Evolutionary conservation across 1,140 invertebrate genomes (phyloP).

Genomic region (Formica exsecta): DNA sequence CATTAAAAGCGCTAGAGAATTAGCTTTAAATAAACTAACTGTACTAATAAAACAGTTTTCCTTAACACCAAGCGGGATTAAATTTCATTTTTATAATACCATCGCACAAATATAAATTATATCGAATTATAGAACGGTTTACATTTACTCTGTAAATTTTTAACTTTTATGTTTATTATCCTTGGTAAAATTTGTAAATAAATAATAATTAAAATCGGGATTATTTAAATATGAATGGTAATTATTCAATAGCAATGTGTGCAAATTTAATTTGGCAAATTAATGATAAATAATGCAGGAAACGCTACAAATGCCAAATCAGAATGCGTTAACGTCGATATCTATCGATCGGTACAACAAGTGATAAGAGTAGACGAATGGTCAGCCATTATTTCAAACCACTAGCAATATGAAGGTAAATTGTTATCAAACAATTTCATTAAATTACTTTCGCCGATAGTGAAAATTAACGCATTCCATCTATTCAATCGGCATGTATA

Average conservation of each 20-base stretch:
- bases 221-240: constrained; percentile 58
- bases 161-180: constrained; percentile 19
- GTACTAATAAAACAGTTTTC: constrained; percentile 12
- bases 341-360: constrained; percentile 28
- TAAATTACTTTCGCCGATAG: constrained; percentile 26
- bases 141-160: constrained; percentile 45
- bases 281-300: constrained; percentile 46
- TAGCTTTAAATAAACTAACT: constrained; percentile 18
- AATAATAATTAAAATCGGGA: constrained; percentile 52
- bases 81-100: constrained; percentile 29
- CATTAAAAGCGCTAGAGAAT: not conserved
- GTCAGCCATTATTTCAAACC: constrained; percentile 46
- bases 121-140: constrained; percentile 45
- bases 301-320: constrained; percentile 40
- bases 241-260: constrained; percentile 19
- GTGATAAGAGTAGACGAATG: constrained; percentile 47
- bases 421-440: constrained; percentile 3
- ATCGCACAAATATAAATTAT: constrained; percentile 21
- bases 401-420: constrained; percentile 20
- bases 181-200: constrained; percentile 47
- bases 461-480: constrained; percentile 24
- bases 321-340: constrained; percentile 22
- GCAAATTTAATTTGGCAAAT: constrained; percentile 56
- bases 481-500: constrained; percentile 34
- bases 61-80: not conserved